Evolutionary conservation across 92 coral and sea anemone species (phyloP), one percentile per base, ranked within the genome.

Genomic region (Paramuricea clavata): DNA sequence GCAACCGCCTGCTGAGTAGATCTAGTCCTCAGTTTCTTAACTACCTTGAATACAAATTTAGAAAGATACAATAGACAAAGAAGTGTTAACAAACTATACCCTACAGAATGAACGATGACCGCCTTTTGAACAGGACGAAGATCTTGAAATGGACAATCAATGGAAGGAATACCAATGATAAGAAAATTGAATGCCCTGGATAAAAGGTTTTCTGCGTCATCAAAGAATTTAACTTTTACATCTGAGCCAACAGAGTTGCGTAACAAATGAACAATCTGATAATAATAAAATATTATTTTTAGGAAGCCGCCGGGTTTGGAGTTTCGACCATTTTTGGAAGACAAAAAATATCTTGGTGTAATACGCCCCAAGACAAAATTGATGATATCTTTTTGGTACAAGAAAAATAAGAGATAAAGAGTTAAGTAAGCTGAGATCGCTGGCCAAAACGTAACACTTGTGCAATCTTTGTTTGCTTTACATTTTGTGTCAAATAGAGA

Each of bases 241-340:
- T 16, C 31, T 9, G 42, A 25, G 15, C 81, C 81, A 49, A 76
- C 65, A 76, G 64, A 23, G 6, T 9, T 76, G 49, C 81, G 25
- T 6, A 76, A 33, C 22, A 76, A 50, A n/a, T n/a, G n/a, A n/a
- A n/a, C n/a, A n/a, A n/a, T n/a, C n/a, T n/a, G n/a, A n/a, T n/a
- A n/a, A n/a, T n/a, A 76, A 23, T 76, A 76, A 67, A 76, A 49
- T 10, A 52, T 76, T 15, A 76, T 50, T 76, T 76, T 76, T 2
- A 76, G 25, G 4, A 76, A 25, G 21, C 81, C 81, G 31, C 81
- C 43, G n/a, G 35, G 36, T 49, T 31, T 32, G 28, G n/a, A 39
- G 21, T 36, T 36, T 39, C 9, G 34, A 19, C 16, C 30, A 8
- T 17, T n/a, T 19, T 15, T 21, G 19, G 54, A 47, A 47, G 19